Base-by-base conservation (phyloP, 2,113 vertebrate species). In the Malurus alboscapulatus region DNA sequence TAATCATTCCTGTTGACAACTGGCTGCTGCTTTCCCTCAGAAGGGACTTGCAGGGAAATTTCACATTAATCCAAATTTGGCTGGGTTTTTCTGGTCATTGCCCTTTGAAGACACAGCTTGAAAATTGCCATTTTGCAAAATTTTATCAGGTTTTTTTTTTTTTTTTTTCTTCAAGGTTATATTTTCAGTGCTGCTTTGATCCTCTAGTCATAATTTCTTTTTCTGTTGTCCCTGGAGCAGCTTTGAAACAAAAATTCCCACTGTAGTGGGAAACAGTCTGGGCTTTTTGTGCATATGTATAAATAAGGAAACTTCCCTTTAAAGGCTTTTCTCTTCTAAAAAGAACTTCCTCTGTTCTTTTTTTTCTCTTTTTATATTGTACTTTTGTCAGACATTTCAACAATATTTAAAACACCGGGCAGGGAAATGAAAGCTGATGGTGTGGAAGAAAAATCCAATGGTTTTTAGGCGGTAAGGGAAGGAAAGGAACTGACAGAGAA, bases 181-280 rank as follows among this genome's bases (percentile, higher is more conserved):
- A 21, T 67, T 91, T 78, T 78, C 58, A 51, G 69, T 16, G 30
- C 32, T 59, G 40, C 69, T 84, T 91, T 94, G 62, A 79, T 90
- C 74, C 6, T 79, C 9, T 14, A 36, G 50, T 75, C 66, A 44
- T 36, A 71, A 5, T 62, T 91, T 66, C 12, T 62, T 42, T 78
- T 8, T 30, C 17, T 57, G 4, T 62, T 73, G 5, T 50, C 55
- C 29, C 18, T 54, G 20, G 20, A 22, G 27, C 63, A 53, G 30
- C 54, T 88, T 86, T 74, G 55, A 81, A 81, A 75, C 38, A 50
- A 57, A 47, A 90, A 54, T 54, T 58, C 75, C 38, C 12, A 9
- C 59, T 74, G 8, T 9, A 18, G 13, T 44, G 79, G 68, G 79
- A 92, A 90, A 42, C 42, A 54, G 4, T 26, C 68, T 63, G 34